Conservation (phyloP, 2,113 vertebrate species). For the Urocynchramus pylzowi region DNA sequence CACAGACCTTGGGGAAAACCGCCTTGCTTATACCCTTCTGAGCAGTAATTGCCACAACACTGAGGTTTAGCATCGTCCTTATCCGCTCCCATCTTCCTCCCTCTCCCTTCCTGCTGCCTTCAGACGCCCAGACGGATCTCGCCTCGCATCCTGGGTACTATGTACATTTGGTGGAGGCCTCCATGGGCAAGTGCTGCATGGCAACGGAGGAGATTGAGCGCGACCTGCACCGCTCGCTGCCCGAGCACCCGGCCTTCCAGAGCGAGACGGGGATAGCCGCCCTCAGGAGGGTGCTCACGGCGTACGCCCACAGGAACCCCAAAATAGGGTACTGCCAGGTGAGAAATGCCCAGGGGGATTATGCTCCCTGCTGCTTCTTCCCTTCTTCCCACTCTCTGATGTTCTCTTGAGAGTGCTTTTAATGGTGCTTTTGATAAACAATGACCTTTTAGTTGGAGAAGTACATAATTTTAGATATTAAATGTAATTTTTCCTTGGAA, state of each 20-base stretch:
- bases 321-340: slow-evolving; percentile 98
- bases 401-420: not conserved
- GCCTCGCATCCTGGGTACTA: slow-evolving; percentile 85
- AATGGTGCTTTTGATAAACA: not conserved
- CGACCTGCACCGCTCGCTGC: slow-evolving; percentile 93
- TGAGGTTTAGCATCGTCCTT: not conserved
- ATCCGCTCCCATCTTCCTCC: not conserved
- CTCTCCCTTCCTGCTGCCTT: not conserved
- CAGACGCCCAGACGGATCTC: slow-evolving; percentile 84
- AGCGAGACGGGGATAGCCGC: slow-evolving; percentile 88
- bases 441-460: not conserved
- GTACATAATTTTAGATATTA: not conserved
- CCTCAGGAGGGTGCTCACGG: slow-evolving; percentile 87
- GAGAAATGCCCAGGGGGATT: rapidly evolving
- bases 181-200: slow-evolving; percentile 84
- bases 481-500: not conserved
- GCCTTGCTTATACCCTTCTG: not conserved
- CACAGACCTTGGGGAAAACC: not conserved
- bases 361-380: rapidly evolving
- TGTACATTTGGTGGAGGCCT: slow-evolving; percentile 79
- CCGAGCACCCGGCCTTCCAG: slow-evolving; percentile 95
- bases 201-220: slow-evolving; percentile 94
- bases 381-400: not conserved
- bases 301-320: slow-evolving; percentile 93
- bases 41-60: not conserved